Conservation (phyloP, 2,888 invertebrate species). For the Drepana falcataria region DNA sequence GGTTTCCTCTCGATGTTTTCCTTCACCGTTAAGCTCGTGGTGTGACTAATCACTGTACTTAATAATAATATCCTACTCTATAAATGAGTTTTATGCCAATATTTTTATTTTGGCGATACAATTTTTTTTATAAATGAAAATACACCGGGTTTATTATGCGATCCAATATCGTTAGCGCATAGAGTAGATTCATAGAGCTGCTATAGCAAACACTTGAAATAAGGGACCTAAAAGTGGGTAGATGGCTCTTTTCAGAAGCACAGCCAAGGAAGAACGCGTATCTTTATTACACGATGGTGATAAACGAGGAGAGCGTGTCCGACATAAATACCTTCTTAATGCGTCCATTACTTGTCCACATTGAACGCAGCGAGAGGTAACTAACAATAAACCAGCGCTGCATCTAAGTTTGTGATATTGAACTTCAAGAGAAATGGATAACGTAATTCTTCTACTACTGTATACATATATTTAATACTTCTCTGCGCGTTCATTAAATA, state of each 20-base stretch:
- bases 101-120: background rate
- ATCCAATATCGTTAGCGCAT: background rate
- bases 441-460: too few relatives aligned
- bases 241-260: conserved; percentile 3
- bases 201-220: background rate
- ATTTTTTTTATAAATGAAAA: background rate
- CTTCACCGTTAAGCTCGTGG: too few relatives aligned
- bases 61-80: too few relatives aligned
- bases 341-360: conserved; percentile 23
- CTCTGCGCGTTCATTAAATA: too few relatives aligned
- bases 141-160: background rate
- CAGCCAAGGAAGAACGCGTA: conserved; percentile 1
- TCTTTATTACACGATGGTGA: conserved; percentile 5
- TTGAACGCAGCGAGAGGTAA: conserved; percentile 8
- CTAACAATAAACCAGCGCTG: too few relatives aligned
- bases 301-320: conserved; percentile 1
- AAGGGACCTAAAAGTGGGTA: background rate
- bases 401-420: too few relatives aligned
- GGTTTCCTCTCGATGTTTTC: too few relatives aligned
- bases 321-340: conserved; percentile 9
- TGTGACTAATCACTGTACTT: too few relatives aligned
- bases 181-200: background rate
- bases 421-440: too few relatives aligned
- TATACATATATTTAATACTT: too few relatives aligned
- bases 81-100: background rate